phyloP scores from a whole-genome alignment of 1,140 invertebrate species.

The Drosophila miranda region DNA sequence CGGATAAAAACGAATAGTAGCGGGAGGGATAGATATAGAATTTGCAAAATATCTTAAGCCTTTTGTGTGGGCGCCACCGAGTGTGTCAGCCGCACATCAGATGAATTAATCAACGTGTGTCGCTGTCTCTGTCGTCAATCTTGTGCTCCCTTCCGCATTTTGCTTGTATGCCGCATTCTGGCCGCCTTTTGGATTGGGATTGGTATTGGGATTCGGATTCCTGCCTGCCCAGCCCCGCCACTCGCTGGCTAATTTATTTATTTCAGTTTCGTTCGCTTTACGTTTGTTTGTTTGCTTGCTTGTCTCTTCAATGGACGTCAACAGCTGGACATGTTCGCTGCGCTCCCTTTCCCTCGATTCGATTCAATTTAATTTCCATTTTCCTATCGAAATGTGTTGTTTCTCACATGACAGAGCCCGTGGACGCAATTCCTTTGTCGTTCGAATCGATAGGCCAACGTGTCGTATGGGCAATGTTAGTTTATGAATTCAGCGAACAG shows the following conservation, averaged over 20 bases:
- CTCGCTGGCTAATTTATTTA: conserved; percentile 67
- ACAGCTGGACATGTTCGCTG: conserved; percentile 64
- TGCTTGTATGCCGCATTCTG: neutral
- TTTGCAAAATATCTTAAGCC: conserved; percentile 60
- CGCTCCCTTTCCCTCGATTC: conserved; percentile 34
- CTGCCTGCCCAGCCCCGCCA: neutral
- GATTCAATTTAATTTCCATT: conserved; percentile 47
- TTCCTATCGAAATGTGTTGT: conserved; percentile 64
- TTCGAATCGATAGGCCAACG: conserved; percentile 60
- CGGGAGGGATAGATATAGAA: neutral
- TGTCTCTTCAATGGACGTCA: conserved; percentile 58
- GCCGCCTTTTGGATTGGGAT: conserved; percentile 30
- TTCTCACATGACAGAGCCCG: conserved; percentile 47
- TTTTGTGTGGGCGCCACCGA: conserved; percentile 48
- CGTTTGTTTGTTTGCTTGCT: conserved; percentile 28
- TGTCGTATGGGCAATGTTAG: conserved; percentile 65
- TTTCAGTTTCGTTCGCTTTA: conserved; percentile 60
- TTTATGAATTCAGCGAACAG: conserved; percentile 41
- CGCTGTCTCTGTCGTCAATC: conserved; percentile 68
- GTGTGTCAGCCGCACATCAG: conserved; percentile 68
- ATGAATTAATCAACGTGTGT: conserved; percentile 79
- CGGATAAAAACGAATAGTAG: conserved; percentile 19
- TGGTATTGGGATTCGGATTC: conserved; percentile 52
- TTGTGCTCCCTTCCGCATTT: conserved; percentile 32
- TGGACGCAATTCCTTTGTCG: conserved; percentile 39